Evolutionary conservation across 2,888 invertebrate genomes (phyloP).

Genomic region (Cinara cedri): DNA sequence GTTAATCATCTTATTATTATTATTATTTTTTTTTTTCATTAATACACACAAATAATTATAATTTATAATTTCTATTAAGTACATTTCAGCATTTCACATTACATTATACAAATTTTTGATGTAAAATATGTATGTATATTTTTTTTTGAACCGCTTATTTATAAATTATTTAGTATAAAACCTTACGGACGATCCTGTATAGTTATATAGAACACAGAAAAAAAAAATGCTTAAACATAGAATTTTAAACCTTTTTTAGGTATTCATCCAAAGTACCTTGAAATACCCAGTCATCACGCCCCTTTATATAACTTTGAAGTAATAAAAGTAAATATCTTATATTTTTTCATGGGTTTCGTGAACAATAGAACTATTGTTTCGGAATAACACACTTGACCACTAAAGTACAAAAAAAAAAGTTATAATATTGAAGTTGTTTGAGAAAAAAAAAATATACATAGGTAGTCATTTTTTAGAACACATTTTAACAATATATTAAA

Average conservation of each 20-base stretch:
- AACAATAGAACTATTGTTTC: conserved; percentile 15
- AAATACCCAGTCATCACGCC: conserved; percentile 11
- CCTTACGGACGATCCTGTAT: not conserved
- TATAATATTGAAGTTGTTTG: not conserved
- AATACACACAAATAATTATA: too few relatives aligned
- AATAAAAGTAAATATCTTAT: conserved; percentile 17
- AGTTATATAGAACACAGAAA: not conserved
- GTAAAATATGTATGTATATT: not conserved
- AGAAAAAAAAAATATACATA: not conserved
- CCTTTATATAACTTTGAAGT: conserved; percentile 8
- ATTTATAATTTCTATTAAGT: too few relatives aligned
- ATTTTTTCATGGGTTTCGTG: not conserved
- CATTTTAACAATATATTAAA: not conserved
- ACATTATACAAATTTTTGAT: not conserved
- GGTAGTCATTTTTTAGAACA: not conserved
- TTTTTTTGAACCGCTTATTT: conserved; percentile 2
- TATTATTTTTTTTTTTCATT: too few relatives aligned
- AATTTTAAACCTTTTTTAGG: not conserved
- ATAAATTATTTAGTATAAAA: conserved; percentile 17
- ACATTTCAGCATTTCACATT: not conserved
- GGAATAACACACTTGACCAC: conserved; percentile 5
- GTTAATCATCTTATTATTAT: not conserved
- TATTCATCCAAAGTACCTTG: conserved; percentile 2
- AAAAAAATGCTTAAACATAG: conserved; percentile 9
- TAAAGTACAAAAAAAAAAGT: not conserved